Base-by-base conservation (phyloP, 2,888 invertebrate species). In the Hetaerina titia region DNA sequence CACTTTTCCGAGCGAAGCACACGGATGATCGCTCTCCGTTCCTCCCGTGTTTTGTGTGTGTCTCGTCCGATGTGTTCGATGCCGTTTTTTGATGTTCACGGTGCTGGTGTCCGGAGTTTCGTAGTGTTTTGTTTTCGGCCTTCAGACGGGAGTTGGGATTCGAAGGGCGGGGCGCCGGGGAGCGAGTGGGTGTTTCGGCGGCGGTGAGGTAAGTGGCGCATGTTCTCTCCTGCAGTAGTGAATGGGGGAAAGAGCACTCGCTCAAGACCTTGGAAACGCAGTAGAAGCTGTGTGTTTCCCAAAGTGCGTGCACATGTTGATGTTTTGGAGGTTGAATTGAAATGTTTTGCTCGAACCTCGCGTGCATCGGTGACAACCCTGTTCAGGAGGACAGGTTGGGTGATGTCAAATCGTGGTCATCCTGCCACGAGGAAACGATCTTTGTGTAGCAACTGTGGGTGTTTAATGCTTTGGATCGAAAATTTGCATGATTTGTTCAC, bases 181-280 rank as follows among this genome's bases (percentile, higher is more conserved):
- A 45, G 64, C 69, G 69, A 92, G 92, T 92, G 92, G 92, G 64
- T 92, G 64, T 69, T 56, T 64, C 92, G 69, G 31, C 56, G 92
- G 74, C 11, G 92, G n/a, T 45, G 92, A 92, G 92, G 92, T 92
- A 92, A 92, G 92, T 92, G 92, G 69, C 92, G 92, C 92, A 92
- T 92, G 92, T 69, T 92, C 69, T 56, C n/a, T 92, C n/a, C 69
- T 31, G 22, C 92, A 56, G 56, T 74, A 63, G 90, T 45, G 31
- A 69, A 69, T 69, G 69, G 69, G 69, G 69, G n/a, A 8, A 6
- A 22, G 69, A 69, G 69, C 69, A 69, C 69, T n/a, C n/a, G 69
- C 69, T 69, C 69, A n/a, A 69, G 5, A 22, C 69, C 69, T n/a
- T 2, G 22, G 63, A 64, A 58, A 90, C 64, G 69, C 69, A 74